These are phyloP conservation scores for Anthophora plumipes DNA, from an alignment of 2,888 invertebrate genomes.

Conservation along the genomic window DNA sequence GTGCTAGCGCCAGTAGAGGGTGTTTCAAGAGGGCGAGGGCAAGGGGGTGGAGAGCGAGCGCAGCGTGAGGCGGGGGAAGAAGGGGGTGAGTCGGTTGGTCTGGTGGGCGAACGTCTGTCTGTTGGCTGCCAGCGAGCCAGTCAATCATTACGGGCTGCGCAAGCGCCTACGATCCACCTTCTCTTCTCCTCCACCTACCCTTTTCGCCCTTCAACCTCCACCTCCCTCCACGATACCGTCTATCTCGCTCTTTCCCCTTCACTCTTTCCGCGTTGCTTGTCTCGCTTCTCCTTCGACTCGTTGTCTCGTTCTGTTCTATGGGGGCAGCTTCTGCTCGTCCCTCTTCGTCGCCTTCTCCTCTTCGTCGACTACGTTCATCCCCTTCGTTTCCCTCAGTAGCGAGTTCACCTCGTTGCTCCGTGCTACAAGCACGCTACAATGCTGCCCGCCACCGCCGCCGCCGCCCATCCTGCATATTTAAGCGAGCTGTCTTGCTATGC, in stretches of 20 bases:
- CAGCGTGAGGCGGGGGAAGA: conserved; percentile 65
- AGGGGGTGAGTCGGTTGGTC: conserved; percentile 77
- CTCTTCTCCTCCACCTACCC: conserved; percentile 56
- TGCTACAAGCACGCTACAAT: conserved; percentile 82
- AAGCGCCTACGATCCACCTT: conserved; percentile 77
- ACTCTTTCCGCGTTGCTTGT: conserved; percentile 1
- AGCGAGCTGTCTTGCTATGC: conserved; percentile 83
- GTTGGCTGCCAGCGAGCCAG: conserved; percentile 85
- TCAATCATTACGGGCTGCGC: conserved; percentile 85
- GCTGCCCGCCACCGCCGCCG: conserved; percentile 74
- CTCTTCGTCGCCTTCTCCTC: conserved; percentile 58
- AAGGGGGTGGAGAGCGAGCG: conserved; percentile 56
- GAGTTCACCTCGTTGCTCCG: conserved; percentile 82
- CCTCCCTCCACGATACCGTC: background rate
- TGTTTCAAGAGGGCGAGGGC: conserved; percentile 63
- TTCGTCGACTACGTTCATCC: conserved; percentile 70
- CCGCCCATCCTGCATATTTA: conserved; percentile 85
- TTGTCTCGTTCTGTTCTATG: background rate
- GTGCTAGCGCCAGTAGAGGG: conserved; percentile 66
- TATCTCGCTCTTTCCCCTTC: conserved; percentile 25
- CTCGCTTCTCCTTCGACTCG: conserved; percentile 28
- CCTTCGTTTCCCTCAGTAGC: conserved; percentile 79
- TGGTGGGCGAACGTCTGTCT: conserved; percentile 84
- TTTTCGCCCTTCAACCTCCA: conserved; percentile 43
- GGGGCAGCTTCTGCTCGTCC: conserved; percentile 20